Evolutionary conservation across 2,113 vertebrate genomes (phyloP).

Genomic region (Catagonus wagneri): DNA sequence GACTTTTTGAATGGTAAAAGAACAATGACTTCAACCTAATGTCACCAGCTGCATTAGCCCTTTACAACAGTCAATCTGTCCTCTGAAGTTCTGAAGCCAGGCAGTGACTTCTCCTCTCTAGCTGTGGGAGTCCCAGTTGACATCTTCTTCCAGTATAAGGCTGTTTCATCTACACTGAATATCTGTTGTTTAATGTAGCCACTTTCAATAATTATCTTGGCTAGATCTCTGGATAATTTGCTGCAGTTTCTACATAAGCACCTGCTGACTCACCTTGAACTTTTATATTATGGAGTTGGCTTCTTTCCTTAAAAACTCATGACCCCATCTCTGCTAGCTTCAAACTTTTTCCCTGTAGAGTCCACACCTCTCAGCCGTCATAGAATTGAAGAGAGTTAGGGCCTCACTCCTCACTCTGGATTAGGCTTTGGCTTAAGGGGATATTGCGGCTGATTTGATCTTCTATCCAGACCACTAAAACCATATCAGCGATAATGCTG

Average conservation of each 20-base stretch:
- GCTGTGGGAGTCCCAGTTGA: neutral
- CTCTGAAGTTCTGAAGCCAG: neutral
- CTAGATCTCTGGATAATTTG: neutral
- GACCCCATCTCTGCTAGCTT: neutral
- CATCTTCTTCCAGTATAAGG: neutral
- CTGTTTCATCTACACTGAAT: neutral
- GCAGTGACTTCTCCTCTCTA: neutral
- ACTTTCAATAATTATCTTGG: neutral
- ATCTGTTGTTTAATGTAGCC: neutral
- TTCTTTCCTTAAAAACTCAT: neutral
- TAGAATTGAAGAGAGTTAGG: neutral
- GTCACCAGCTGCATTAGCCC: neutral
- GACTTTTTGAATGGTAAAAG: neutral
- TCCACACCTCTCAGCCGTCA: neutral
- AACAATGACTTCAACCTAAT: neutral
- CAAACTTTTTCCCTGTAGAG: neutral
- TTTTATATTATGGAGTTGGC: neutral
- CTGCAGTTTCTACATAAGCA: neutral
- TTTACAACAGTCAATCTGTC: neutral
- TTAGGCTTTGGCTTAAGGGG: neutral
- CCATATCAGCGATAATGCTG: neutral
- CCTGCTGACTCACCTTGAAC: neutral
- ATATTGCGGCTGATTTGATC: neutral
- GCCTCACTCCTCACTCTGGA: neutral
- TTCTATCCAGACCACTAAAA: neutral